Evolutionary conservation across 2,797 vertebrate genomes (phyloP), one percentile per base, ranked within the genome.

Genomic region (Siniperca scherzeri): DNA sequence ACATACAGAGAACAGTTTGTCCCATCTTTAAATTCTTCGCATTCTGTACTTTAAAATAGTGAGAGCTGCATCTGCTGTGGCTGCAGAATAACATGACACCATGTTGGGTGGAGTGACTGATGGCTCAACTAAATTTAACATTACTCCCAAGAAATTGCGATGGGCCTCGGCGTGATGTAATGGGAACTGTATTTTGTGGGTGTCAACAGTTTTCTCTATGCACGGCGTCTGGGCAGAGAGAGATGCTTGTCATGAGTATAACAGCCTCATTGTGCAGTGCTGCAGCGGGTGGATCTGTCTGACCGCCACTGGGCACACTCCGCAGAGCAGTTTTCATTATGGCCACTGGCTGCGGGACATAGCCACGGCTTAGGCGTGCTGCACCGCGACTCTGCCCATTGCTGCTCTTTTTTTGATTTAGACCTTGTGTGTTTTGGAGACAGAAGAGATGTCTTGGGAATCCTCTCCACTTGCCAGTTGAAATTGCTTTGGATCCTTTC

Each of bases 111-210:
- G 94, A 94, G 95, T 90, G 89, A 93, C 86, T 82, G 87, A 91
- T 81, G 89, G 92, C 86, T 86, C 67, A 66, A 91, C 87, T 93
- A 92, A 89, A 95, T 95, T 93, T 94, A 95, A 94, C 89, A 81
- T 91, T 86, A 85, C 90, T 94, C 89, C 85, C 86, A 81, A 92
- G 91, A 94, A 92, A 88, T 72, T 79, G 89, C 12, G 87, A 94
- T 91, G 92, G 92, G 89, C 91, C 91, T 87, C 74, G 50, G 79
- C 40, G 92, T 96, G 95, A 96, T 93, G 95, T 96, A 95, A 96
- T 96, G 95, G 95, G 95, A 95, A 95, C 92, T 95, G 91, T 92
- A 93, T 94, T 95, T 94, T 91, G 92, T 94, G 95, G 95, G 95
- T 95, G 95, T 96, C 94, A 94, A 95, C 94, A 93, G 93, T 95